Conservation (phyloP, 2,888 invertebrate genomes). For the Cyclophora albipunctata region DNA sequence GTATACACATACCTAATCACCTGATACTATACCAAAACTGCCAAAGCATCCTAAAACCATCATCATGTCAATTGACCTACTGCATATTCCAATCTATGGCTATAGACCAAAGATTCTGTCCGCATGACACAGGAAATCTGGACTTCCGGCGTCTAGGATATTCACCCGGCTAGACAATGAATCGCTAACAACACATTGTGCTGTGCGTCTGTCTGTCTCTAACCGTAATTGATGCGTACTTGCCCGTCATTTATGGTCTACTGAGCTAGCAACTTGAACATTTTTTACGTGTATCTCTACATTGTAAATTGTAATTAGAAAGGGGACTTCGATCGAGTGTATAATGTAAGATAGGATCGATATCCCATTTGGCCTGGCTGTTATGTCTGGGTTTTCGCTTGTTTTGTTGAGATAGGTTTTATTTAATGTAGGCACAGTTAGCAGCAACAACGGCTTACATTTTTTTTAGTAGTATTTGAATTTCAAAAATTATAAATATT, state of each 20-base stretch:
- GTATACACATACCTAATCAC: too few relatives aligned
- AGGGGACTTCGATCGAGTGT: neutral
- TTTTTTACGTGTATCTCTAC: slow-evolving; percentile 23
- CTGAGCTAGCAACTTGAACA: slow-evolving; percentile 28
- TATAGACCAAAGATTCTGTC: slow-evolving; percentile 21
- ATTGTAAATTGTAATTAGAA: slow-evolving; percentile 11
- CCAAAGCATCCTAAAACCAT: too few relatives aligned
- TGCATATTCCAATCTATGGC: neutral
- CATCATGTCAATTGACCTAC: too few relatives aligned
- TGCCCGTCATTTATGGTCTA: slow-evolving; percentile 53
- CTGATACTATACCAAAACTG: too few relatives aligned
- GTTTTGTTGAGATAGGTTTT: too few relatives aligned
- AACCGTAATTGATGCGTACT: slow-evolving; percentile 49
- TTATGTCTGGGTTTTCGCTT: too few relatives aligned
- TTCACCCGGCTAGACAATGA: slow-evolving; percentile 64
- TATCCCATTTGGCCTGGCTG: too few relatives aligned
- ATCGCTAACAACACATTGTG: slow-evolving; percentile 49
- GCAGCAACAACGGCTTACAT: too few relatives aligned
- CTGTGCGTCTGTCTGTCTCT: slow-evolving; percentile 36
- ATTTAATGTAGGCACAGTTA: too few relatives aligned
- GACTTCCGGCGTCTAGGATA: slow-evolving; percentile 69
- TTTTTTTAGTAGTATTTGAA: too few relatives aligned
- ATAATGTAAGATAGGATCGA: too few relatives aligned
- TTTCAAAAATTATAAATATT: too few relatives aligned
- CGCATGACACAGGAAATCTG: slow-evolving; percentile 63